A percentile compares a stretch with the other conserved stretches of the same genome.
Evolutionary conservation across 2,888 invertebrate genomes (phyloP).

Genomic region (Heliconius ismenius): DNA sequence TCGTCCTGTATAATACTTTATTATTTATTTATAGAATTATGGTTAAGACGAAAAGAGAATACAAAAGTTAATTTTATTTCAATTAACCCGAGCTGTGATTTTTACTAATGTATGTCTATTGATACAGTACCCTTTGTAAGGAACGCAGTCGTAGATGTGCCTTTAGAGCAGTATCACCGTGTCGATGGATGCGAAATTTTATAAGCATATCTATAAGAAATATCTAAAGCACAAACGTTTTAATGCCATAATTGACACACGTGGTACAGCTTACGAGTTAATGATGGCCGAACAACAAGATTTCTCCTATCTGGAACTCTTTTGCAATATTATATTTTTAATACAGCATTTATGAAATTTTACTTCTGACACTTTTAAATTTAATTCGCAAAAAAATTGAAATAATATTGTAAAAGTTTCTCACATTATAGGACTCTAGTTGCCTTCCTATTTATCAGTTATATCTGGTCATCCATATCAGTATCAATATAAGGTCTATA

Average conservation of each 20-base stretch:
- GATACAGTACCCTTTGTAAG: constrained; percentile 47
- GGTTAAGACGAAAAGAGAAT: constrained; percentile 71
- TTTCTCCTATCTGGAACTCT: not conserved
- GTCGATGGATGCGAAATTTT: not conserved
- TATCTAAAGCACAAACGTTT: constrained; percentile 1
- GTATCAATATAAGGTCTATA: constrained; percentile 53
- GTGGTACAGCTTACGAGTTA: constrained; percentile 1
- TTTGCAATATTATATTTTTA: constrained; percentile 18
- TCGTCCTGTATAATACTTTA: constrained; percentile 77
- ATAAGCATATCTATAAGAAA: not conserved
- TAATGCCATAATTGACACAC: constrained; percentile 11
- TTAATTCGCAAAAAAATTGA: not conserved
- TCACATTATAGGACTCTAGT: not conserved
- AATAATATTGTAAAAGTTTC: constrained; percentile 13
- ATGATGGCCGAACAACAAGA: constrained; percentile 1
- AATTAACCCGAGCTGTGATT: constrained; percentile 82
- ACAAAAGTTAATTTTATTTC: constrained; percentile 76
- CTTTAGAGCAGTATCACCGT: constrained; percentile 19
- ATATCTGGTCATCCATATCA: constrained; percentile 40
- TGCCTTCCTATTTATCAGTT: constrained; percentile 19
- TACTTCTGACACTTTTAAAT: not conserved
- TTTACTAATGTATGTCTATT: constrained; percentile 75
- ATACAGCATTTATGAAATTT: constrained; percentile 9
- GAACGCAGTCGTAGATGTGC: constrained; percentile 32
- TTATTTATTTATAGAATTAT: constrained; percentile 79